Conservation (phyloP, 1,140 invertebrate genomes). For the Bombus consobrinus region DNA sequence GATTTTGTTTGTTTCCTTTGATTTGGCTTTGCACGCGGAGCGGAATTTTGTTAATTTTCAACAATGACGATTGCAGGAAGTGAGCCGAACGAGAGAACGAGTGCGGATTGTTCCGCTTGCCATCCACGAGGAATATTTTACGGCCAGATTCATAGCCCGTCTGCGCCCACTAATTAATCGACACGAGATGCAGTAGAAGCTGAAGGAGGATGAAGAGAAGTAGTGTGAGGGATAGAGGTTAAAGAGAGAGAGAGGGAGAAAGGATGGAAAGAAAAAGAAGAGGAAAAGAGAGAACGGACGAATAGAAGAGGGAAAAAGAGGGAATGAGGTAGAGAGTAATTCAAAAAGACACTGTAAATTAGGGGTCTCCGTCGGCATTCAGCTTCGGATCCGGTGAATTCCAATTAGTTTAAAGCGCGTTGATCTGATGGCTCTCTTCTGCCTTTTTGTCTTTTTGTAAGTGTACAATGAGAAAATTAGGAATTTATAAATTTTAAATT, state of each 20-base stretch:
- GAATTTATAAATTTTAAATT: too few species aligned
- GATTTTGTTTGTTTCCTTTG: conserved; percentile 36
- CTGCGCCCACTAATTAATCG: conserved; percentile 76
- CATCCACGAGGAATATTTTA: conserved; percentile 77
- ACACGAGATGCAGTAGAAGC: conserved; percentile 6
- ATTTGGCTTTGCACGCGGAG: neutral
- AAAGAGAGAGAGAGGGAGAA: neutral
- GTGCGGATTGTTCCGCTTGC: conserved; percentile 76
- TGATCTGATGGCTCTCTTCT: neutral
- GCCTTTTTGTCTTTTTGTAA: neutral
- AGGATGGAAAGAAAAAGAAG: neutral
- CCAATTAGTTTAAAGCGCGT: conserved; percentile 11
- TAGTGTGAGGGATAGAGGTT: neutral
- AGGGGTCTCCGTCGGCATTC: conserved; percentile 30
- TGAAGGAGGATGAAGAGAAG: neutral
- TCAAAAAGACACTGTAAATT: conserved; percentile 42
- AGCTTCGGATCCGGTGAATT: neutral
- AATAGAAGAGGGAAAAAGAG: too few species aligned
- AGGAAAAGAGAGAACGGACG: neutral
- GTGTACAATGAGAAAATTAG: too few species aligned
- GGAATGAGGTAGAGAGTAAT: conserved; percentile 13
- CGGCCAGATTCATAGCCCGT: conserved; percentile 76
- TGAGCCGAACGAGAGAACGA: conserved; percentile 70
- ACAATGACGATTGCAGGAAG: conserved; percentile 69
- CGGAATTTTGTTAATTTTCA: conserved; percentile 53